These are phyloP conservation scores for Karalla daura DNA, from an alignment of 2,797 vertebrate species.

Conservation along the genomic window DNA sequence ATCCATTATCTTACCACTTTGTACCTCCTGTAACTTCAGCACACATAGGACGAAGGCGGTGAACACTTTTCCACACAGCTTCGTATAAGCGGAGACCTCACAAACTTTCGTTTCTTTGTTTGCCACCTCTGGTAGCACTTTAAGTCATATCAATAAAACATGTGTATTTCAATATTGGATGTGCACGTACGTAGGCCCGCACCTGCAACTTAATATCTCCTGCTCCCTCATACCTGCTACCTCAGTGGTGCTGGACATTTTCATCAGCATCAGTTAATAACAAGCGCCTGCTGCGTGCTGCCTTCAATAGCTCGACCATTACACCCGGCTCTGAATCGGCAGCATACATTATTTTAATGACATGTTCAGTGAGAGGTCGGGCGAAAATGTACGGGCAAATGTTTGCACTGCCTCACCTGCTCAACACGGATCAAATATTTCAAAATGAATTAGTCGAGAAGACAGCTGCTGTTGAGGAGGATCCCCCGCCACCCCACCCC, in stretches of 20 bases:
- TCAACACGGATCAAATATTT: slow-evolving; percentile 40
- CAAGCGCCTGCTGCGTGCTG: not conserved
- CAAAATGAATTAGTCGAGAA: slow-evolving; percentile 39
- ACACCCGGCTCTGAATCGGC: slow-evolving; percentile 15
- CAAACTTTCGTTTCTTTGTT: not conserved
- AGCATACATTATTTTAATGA: not conserved
- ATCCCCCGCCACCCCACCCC: too few relatives aligned
- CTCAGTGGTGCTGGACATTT: slow-evolving; percentile 2
- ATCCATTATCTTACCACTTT: too few relatives aligned
- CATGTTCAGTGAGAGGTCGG: slow-evolving; percentile 16
- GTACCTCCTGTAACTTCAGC: too few relatives aligned
- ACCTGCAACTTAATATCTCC: slow-evolving; percentile 13
- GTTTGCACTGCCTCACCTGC: slow-evolving; percentile 14
- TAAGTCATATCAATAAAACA: slow-evolving; percentile 4
- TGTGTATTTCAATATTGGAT: not conserved
- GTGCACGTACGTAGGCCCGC: not conserved
- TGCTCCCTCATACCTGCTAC: slow-evolving; percentile 3
- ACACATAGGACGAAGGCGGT: not conserved
- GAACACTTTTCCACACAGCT: not conserved
- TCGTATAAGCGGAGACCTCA: not conserved
- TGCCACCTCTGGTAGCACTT: not conserved
- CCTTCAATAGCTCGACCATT: slow-evolving; percentile 3
- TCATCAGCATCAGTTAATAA: slow-evolving; percentile 29
- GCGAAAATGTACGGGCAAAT: slow-evolving; percentile 4
- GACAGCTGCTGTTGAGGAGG: slow-evolving; percentile 29